Conservation (phyloP, 2,888 invertebrate genomes). For the Stramonita haemastoma region DNA sequence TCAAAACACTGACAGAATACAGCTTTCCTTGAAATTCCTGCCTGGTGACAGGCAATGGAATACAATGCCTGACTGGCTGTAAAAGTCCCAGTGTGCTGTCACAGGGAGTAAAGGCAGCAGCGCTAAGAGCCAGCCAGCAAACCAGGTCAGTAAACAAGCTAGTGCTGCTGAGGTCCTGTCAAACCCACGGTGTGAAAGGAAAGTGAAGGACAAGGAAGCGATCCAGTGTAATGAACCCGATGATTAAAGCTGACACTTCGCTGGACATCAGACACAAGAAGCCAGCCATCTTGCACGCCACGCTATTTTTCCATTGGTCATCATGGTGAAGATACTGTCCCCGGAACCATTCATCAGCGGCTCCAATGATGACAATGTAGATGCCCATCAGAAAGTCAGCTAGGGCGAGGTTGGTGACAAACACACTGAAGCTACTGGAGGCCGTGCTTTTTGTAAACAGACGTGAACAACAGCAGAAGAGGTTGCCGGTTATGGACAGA, state of each 20-base stretch:
- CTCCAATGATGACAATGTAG: constrained; percentile 23
- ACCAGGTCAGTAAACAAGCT: constrained; percentile 62
- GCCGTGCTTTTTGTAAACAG: neutral
- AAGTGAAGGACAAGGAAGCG: constrained; percentile 82
- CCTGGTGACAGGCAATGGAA: neutral
- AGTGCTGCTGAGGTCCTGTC: constrained; percentile 56
- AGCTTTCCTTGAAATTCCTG: neutral
- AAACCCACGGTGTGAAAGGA: constrained; percentile 75
- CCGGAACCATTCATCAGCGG: constrained; percentile 48
- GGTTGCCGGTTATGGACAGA: neutral
- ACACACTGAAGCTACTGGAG: constrained; percentile 24
- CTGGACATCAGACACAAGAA: constrained; percentile 21
- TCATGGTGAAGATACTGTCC: constrained; percentile 58
- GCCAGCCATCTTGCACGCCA: constrained; percentile 56
- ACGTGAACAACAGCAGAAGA: neutral
- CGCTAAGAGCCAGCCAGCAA: constrained; percentile 61
- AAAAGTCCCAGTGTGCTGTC: constrained; percentile 60
- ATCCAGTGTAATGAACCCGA: constrained; percentile 81
- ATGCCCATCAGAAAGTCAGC: constrained; percentile 45
- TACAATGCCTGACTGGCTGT: constrained; percentile 64
- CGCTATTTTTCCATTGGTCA: constrained; percentile 55
- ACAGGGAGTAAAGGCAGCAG: constrained; percentile 68
- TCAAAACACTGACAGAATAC: neutral
- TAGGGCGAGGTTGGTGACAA: constrained; percentile 45
- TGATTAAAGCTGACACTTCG: constrained; percentile 22